Base-by-base conservation (phyloP, 2,797 vertebrate species). In the Onychomys leucogaster region DNA sequence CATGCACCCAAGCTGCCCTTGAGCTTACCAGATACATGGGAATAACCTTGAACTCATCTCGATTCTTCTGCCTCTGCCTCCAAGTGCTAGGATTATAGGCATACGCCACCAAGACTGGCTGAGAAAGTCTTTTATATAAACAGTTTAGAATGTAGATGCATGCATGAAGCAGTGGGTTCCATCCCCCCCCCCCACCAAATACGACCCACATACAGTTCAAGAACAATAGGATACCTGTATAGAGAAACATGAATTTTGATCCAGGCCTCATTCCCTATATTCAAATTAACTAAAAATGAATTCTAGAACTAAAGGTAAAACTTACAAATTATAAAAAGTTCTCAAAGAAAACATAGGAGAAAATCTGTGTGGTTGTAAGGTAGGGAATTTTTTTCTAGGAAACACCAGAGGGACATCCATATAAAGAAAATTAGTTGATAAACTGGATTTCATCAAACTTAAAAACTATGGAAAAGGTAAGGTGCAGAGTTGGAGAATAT, bases 271-370 rank as follows among this genome's bases (percentile, higher is more conserved):
- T n/a, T 52, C 13, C 1, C 6, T 88, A 34, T 57, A 37, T 81
- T 55, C 90, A 81, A 94, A 76, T 78, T 69, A 75, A 84, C 29
- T 92, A 92, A 90, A 92, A 78, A 52, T 94, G 69, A 17, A 87
- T 71, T 59, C 25, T 52, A 90, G 7, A 83, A 3, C 13, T 71
- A 83, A 90, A 73, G 32, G 3, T 67, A 87, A 96, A 87, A 65
- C 34, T 55, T 83, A 78, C 12, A 91, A 75, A 82, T 57, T 77
- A 83, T 91, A 41, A 90, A 90, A 69, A 84, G 43, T 63, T 93
- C n/a, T 89, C 73, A 43, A 67, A 65, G 5, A 82, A 92, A 82
- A 94, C 73, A 55, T 46, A 25, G 52, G 43, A 88, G 71, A 86
- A 69, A 86, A 71, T 11, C 32, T 89, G 32, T 92, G 37, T 87